Conservation (phyloP, 1,140 invertebrate species). For the Varroa destructor region DNA sequence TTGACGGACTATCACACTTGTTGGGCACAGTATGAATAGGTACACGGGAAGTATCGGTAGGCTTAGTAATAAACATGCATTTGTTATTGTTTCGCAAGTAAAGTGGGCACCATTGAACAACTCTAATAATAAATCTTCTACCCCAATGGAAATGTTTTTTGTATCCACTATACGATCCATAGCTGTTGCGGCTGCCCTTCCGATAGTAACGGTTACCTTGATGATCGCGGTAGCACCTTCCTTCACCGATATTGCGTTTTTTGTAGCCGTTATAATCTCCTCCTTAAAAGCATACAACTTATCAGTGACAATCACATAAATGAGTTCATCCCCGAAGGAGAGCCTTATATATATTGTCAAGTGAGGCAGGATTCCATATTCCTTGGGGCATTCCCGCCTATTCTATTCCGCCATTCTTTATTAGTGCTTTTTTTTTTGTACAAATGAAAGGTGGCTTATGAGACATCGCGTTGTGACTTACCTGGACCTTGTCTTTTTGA, state of each 20-base stretch:
- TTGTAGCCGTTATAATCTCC: not conserved
- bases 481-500: no score
- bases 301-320: not conserved
- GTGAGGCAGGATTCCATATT: no score
- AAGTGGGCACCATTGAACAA: not conserved
- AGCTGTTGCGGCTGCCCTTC: not conserved
- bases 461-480: no score
- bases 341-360: no score
- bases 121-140: not conserved
- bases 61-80: not conserved
- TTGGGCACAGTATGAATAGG: no score
- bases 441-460: no score
- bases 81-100: not conserved
- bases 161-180: not conserved
- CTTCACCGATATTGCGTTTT: not conserved
- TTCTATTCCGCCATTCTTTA: no score
- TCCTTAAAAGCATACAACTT: not conserved
- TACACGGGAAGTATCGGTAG: no score
- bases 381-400: no score
- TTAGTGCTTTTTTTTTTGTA: no score
- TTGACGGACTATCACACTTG: no score
- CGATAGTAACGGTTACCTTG: not conserved
- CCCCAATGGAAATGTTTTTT: slow-evolving; percentile 1
- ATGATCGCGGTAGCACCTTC: not conserved
- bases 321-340: no score